Base-by-base conservation (phyloP, 2,888 invertebrate genomes). In the Hirtodrosophila histrioides region DNA sequence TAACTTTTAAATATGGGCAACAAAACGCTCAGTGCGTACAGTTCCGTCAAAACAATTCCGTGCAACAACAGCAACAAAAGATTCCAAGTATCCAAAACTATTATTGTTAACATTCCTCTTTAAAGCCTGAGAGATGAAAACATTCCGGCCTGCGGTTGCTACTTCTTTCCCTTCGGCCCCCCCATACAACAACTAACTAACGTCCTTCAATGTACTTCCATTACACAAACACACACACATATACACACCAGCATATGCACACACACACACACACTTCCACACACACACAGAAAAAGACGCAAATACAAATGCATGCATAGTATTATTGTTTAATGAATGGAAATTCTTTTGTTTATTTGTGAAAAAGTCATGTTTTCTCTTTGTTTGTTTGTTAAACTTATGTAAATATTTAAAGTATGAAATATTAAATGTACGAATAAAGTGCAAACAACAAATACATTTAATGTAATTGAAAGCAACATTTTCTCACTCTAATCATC, bases 401-500 rank as follows among this genome's bases (percentile, higher is more conserved):
- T 85, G 89, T 85, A 89, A 85, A 85, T 85, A 85, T 89, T 86
- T 88, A 89, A 89, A 89, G 75, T 86, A 85, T 80, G 84, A 88
- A 89, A 88, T 83, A 85, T 88, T 83, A 83, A 85, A 88, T 84
- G 78, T 89, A 89, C 89, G 89, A 85, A 85, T 85, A 85, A 88
- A 89, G 89, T 85, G 86, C 88, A 88, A 81, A 82, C 88, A 88
- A 88, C 80, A 86, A 86, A 85, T 86, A 88, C 88, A 86, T 88
- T 88, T 73, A 86, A 88, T 88, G 86, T 82, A 87, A 87, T 76
- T 67, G 74, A 74, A 74, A 76, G 58, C 71, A 63, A 51, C 24
- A 35, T 57, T 17, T 17, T n/a, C 23, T 23, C 44, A 8, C 37
- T 39, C 10, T 11, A 37, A 45, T 31, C 9, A 36, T 35, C 37